Conservation (phyloP, 2,888 invertebrate genomes). For the Leucania comma region DNA sequence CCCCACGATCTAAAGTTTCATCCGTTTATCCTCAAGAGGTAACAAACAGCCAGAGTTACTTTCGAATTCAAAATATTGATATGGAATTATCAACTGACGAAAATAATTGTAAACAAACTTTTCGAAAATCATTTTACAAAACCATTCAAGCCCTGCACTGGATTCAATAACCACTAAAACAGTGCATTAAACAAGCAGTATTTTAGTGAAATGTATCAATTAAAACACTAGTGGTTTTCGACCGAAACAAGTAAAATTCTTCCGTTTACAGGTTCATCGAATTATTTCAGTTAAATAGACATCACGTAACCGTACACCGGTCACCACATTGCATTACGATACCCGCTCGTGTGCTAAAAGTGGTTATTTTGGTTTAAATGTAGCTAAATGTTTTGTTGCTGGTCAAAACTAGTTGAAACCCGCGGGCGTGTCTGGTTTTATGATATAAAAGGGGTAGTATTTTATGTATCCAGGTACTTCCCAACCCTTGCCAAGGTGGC, state of each 20-base stretch:
- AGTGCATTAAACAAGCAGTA: conserved; percentile 20
- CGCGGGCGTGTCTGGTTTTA: background rate
- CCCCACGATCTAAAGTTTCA: too few species aligned
- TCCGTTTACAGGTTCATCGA: conserved; percentile 40
- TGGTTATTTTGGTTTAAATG: conserved; percentile 35
- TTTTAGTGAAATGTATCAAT: conserved; percentile 39
- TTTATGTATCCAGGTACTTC: too few species aligned
- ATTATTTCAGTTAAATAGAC: conserved; percentile 56
- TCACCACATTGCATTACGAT: conserved; percentile 46
- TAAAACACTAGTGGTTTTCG: conserved; percentile 47
- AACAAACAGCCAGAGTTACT: too few species aligned
- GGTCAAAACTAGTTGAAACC: conserved; percentile 7
- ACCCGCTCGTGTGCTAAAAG: conserved; percentile 33
- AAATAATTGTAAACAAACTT: background rate
- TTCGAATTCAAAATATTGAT: too few species aligned
- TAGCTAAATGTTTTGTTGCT: conserved; percentile 31
- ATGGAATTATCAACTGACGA: background rate
- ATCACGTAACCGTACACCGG: conserved; percentile 29
- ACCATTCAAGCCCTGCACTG: background rate
- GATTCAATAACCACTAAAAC: background rate
- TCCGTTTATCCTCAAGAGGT: too few species aligned
- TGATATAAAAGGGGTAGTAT: background rate
- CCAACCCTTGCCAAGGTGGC: too few species aligned
- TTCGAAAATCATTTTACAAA: background rate
- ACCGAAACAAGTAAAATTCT: conserved; percentile 41